Conservation (phyloP, 1,140 invertebrate species). For the Pseudomyrmex pallidus region DNA sequence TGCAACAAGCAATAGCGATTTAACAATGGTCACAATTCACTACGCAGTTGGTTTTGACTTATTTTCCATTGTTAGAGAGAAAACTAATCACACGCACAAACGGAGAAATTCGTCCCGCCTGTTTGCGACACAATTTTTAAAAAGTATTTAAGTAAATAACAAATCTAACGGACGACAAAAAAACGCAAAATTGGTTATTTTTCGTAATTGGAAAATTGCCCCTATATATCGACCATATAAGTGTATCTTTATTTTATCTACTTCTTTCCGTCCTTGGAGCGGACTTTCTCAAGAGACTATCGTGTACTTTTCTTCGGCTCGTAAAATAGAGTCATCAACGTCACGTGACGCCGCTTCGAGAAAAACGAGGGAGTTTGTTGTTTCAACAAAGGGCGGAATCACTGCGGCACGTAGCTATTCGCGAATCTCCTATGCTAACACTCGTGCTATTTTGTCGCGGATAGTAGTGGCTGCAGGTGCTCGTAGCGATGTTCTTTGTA, state of each 20-base stretch:
- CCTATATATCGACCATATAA: too few relatives aligned
- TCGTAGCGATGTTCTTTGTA: conserved; percentile 41
- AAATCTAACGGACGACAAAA: not conserved
- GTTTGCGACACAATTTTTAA: not conserved
- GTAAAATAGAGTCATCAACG: conserved; percentile 34
- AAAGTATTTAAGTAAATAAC: not conserved
- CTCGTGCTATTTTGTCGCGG: conserved; percentile 15
- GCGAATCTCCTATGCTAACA: conserved; percentile 41
- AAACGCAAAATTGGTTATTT: not conserved
- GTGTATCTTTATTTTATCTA: not conserved
- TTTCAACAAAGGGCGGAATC: conserved; percentile 43
- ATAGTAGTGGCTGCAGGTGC: conserved; percentile 41
- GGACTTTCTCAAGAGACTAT: not conserved
- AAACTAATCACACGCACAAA: not conserved
- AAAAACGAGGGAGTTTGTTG: conserved; percentile 48
- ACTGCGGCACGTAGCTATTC: conserved; percentile 35
- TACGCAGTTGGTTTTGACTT: not conserved
- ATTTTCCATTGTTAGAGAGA: not conserved
- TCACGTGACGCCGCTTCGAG: conserved; percentile 11
- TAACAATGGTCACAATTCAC: not conserved
- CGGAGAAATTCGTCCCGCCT: not conserved
- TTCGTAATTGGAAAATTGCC: conserved; percentile 8
- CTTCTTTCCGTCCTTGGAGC: not conserved
- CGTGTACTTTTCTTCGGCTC: conserved; percentile 16
- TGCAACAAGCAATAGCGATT: conserved; percentile 1